Evolutionary conservation across 2,113 vertebrate genomes (phyloP).

Genomic region (Coreoperca whiteheadi): DNA sequence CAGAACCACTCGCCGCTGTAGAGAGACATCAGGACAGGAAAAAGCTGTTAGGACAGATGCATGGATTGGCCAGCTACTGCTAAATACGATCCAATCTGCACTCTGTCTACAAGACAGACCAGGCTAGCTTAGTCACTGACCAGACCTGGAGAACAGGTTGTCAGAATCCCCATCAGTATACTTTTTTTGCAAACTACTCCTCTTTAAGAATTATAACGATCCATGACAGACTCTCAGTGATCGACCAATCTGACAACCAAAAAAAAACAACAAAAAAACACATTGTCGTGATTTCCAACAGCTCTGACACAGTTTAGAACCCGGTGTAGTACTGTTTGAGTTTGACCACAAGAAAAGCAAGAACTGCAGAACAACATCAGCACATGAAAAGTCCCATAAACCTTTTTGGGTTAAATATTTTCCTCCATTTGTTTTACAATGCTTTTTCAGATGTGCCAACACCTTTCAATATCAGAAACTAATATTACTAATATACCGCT

Average conservation of each 20-base stretch:
- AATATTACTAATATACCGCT: not conserved
- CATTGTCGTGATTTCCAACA: no score
- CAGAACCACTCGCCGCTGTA: conserved; percentile 97
- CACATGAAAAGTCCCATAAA: not conserved
- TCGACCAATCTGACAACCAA: not conserved
- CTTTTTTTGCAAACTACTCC: not conserved
- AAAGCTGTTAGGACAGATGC: not conserved
- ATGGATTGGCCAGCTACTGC: no score
- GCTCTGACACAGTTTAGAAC: not conserved
- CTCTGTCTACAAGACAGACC: not conserved
- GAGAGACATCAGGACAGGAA: conserved; percentile 5
- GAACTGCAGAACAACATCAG: not conserved
- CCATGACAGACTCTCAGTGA: not conserved
- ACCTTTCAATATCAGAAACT: not conserved
- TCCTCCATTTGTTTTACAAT: not conserved
- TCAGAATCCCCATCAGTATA: not conserved
- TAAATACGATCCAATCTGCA: not conserved
- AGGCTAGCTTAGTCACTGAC: no score
- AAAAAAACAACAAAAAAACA: no score
- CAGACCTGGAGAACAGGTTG: not conserved
- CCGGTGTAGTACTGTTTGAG: not conserved
- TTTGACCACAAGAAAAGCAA: not conserved
- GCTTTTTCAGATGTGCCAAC: not conserved
- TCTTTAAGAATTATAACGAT: not conserved
- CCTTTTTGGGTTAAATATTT: not conserved